Conservation (phyloP, 2,797 vertebrate species). For the Siniperca obscura region DNA sequence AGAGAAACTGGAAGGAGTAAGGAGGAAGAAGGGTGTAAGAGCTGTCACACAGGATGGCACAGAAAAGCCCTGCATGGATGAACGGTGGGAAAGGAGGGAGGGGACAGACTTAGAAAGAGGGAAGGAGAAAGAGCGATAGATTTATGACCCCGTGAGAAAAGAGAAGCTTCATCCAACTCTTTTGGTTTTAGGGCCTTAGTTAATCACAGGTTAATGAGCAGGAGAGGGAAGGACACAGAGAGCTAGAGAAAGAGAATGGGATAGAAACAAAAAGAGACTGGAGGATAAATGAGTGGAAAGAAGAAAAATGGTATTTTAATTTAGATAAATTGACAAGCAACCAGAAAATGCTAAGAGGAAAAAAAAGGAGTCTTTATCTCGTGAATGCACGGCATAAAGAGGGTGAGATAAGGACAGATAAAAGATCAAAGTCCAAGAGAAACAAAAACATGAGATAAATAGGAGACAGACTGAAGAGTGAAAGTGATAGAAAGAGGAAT, state of each 20-base stretch:
- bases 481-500: constrained; percentile 17
- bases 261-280: background rate
- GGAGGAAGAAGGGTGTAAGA: constrained; percentile 1
- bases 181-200: constrained; percentile 51
- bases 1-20: background rate
- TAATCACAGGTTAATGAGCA: constrained; percentile 72
- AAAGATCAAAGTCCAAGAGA: constrained; percentile 36
- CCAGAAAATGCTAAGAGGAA: background rate
- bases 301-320: constrained; percentile 14
- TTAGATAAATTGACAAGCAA: constrained; percentile 19
- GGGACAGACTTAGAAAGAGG: constrained; percentile 17
- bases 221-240: background rate
- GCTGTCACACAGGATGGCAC: constrained; percentile 16
- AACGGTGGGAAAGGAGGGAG: constrained; percentile 71
- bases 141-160: constrained; percentile 77
- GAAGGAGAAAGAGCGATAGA: constrained; percentile 39
- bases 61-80: constrained; percentile 28
- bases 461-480: background rate
- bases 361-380: background rate
- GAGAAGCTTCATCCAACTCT: constrained; percentile 42
- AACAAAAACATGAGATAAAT: constrained; percentile 2
- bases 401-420: constrained; percentile 23
- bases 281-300: background rate
- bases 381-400: background rate
- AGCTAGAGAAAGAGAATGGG: background rate